These are phyloP conservation scores for Mesitornis unicolor DNA, from an alignment of 2,113 vertebrate species.

Conservation along the genomic window DNA sequence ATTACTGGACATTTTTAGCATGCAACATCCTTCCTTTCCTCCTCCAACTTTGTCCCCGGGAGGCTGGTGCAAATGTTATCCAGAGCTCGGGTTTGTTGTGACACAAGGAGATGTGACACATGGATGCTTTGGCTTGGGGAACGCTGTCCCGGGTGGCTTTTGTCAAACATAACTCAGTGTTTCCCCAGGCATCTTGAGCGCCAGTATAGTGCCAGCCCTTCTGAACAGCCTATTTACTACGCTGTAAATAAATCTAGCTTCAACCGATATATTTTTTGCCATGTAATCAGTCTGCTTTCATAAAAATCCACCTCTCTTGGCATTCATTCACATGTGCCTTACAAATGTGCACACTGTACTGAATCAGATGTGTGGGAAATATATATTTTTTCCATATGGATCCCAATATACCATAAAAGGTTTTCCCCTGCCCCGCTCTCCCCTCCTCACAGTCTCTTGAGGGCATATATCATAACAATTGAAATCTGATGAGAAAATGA, in stretches of 20 bases:
- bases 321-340: constrained; percentile 65
- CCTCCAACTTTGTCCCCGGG: not conserved
- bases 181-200: not conserved
- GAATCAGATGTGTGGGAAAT: constrained; percentile 50
- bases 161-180: not conserved
- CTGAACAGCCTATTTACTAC: not conserved
- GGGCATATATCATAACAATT: constrained; percentile 68
- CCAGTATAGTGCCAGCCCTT: constrained; percentile 9
- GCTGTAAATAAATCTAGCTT: constrained; percentile 61
- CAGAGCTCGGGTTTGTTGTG: not conserved
- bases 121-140: not conserved
- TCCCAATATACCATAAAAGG: constrained; percentile 56
- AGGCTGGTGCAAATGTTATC: not conserved
- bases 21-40: not conserved
- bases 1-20: not conserved
- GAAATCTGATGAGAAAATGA: constrained; percentile 75
- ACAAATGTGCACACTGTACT: constrained; percentile 51
- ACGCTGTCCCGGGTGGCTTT: not conserved
- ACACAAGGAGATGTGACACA: not conserved
- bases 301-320: constrained; percentile 57
- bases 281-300: constrained; percentile 66
- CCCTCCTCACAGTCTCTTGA: not conserved
- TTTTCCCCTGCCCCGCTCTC: not conserved
- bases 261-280: constrained; percentile 52
- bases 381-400: constrained; percentile 76